Conservation (phyloP, 2,113 vertebrate genomes). For the Crotalus tigris region DNA sequence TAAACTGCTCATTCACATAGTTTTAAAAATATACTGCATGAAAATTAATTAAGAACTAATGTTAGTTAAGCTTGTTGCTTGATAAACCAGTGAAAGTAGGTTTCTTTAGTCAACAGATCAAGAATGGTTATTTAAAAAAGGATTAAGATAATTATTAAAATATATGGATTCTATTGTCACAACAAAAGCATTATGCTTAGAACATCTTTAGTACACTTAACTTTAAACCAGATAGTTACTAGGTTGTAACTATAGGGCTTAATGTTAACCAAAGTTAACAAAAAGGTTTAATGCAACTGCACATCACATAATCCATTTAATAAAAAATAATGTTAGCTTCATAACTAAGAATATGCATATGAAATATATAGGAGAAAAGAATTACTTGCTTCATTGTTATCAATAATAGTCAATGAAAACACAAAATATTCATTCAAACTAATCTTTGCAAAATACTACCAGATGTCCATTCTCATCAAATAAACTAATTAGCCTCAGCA, state of each 20-base stretch:
- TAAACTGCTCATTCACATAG: constrained; percentile 33
- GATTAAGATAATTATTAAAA: not conserved
- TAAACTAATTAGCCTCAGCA: constrained; percentile 34
- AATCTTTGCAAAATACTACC: constrained; percentile 27
- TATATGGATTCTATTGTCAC: not conserved
- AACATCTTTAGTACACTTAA: not conserved
- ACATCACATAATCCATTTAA: not conserved
- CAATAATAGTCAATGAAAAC: not conserved
- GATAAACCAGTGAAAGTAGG: not conserved
- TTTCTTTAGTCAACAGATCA: not conserved
- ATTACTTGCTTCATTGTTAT: not conserved
- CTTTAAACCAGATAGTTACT: not conserved
- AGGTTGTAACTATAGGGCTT: not conserved
- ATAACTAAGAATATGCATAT: not conserved
- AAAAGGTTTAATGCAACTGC: not conserved
- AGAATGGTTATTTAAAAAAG: not conserved
- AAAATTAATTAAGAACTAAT: constrained; percentile 25
- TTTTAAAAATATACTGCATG: not conserved
- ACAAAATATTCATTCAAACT: not conserved
- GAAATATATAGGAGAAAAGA: not conserved
- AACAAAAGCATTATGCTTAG: not conserved
- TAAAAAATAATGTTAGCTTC: constrained; percentile 24
- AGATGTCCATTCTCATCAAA: not conserved
- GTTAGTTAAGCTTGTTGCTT: not conserved
- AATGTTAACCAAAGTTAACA: not conserved